Evolutionary conservation across 1,140 invertebrate genomes (phyloP), one percentile per base, ranked within the genome.

Genomic region (Trichogramma pretiosum): DNA sequence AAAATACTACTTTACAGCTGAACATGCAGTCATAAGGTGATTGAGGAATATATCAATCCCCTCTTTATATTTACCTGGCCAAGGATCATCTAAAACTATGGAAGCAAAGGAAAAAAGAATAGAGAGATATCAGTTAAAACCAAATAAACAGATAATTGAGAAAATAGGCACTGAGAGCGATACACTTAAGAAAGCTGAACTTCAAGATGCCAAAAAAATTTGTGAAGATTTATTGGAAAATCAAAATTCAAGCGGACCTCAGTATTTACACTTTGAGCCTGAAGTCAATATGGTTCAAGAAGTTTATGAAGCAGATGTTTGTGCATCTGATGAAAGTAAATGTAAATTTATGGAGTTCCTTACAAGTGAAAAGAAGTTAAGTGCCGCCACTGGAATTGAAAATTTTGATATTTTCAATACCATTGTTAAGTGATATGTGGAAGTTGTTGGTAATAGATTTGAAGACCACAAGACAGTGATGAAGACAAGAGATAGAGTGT

Each of bases 371-470:
- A 13, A 39, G 21, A 5, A 46, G 9, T 37, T 48, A 36, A 48
- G 42, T 32, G 46, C 51, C 8, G 26, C 28, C 2, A 49, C 51
- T 13, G 51, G 51, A 11, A 45, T 49, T 24, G 16, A 24, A 32
- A 23, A 32, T 17, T 41, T 49, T 16, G 10, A 35, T 39, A 19
- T 49, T 19, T 42, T 54, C 22, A 11, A 50, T 16, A 38, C 26
- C 14, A 45, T 53, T 23, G 42, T 48, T 21, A 17, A 24, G 11
- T 16, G 33, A 35, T 35, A 38, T 0, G 19, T 34, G 23, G 40
- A 33, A 39, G 24, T 28, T n/a, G 14, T 3, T 32, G n/a, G 11
- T 24, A 13, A 42, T n/a, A n/a, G 32, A 28, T 19, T 22, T 10
- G 16, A 23, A 26, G 13, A 17, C 30, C 21, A 17, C 23, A 41